Base-by-base conservation (phyloP, 2,113 vertebrate species). In the Aldabrachelys gigantea region DNA sequence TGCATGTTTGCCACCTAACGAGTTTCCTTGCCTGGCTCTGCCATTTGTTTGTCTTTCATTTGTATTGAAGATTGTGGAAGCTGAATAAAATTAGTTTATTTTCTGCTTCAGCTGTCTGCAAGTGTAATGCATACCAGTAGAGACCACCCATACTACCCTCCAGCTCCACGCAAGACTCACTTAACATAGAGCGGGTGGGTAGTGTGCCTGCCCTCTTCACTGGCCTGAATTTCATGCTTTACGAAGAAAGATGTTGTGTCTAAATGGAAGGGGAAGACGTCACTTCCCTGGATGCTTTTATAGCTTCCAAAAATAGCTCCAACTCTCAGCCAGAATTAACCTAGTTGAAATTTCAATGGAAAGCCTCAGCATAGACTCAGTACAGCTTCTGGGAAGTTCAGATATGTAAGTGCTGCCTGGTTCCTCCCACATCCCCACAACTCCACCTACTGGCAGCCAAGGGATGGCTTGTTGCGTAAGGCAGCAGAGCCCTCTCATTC, bases 381-480 rank as follows among this genome's bases (percentile, higher is more conserved):
- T 59, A 81, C 21, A 83, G 41, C 72, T 81, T n/a, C 85, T 50
- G 89, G 94, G n/a, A 92, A 95, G 91, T 89, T 91, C 75, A 72
- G 79, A 89, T 93, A 81, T 57, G 54, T 89, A 94, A 96, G 50
- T 52, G 57, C 87, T 91, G 79, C 47, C 81, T 89, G 31, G 41
- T 89, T 80, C 94, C 93, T 96, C 95, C 95, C 95, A 94, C 91
- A 95, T 95, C 93, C 84, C 84, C 92, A 96, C 85, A 89, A 92
- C 96, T 94, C 95, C 96, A 94, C 82, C 95, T 97, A 94, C 94
- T 97, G 94, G 96, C 90, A 90, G 80, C 76, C 83, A 27, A 83
- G 91, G 56, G 87, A 54, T 93, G 95, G 8, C 54, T 92, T 14
- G 80, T 31, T 89, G n/a, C 24, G 0, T 91, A 69, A 88, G 62